phyloP scores from a whole-genome alignment of 2,888 invertebrate genomes.

The Hedychridium roseum region DNA sequence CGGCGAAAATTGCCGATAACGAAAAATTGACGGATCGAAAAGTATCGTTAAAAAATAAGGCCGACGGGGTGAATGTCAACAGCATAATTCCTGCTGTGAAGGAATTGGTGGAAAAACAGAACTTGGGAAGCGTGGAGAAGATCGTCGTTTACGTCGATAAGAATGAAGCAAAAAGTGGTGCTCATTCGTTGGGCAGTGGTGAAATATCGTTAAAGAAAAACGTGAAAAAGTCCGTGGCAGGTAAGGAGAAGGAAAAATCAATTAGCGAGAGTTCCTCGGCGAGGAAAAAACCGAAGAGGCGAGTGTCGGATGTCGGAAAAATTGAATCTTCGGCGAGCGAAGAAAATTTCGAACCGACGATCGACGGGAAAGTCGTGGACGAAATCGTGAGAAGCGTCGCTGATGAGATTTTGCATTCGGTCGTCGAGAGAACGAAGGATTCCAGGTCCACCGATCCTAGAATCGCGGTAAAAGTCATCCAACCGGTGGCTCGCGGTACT shows the following conservation, averaged over 20 bases:
- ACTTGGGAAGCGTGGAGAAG: conserved; percentile 36
- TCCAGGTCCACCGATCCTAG: conserved; percentile 16
- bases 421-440: conserved; percentile 9
- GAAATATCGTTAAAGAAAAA: too few species aligned
- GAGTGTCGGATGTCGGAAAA: too few species aligned
- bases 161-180: conserved; percentile 17
- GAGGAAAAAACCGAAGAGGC: too few species aligned
- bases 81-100: conserved; percentile 31
- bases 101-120: conserved; percentile 28
- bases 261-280: too few species aligned
- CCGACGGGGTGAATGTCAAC: conserved; percentile 18
- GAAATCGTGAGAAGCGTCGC: conserved; percentile 29
- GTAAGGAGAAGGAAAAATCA: neutral
- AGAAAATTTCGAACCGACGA: neutral
- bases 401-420: conserved; percentile 29
- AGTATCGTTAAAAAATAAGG: too few species aligned
- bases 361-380: conserved; percentile 12
- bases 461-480: conserved; percentile 28
- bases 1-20: too few species aligned
- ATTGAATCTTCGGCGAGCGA: neutral
- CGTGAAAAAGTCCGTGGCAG: too few species aligned
- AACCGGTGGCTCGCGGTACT: conserved; percentile 22
- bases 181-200: too few species aligned
- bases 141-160: conserved; percentile 40
- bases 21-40: too few species aligned